Percentiles rank a stretch among this genome's conserved stretches.
phyloP scores from a whole-genome alignment of 2,797 vertebrate species.

The Myotis vivesi region DNA sequence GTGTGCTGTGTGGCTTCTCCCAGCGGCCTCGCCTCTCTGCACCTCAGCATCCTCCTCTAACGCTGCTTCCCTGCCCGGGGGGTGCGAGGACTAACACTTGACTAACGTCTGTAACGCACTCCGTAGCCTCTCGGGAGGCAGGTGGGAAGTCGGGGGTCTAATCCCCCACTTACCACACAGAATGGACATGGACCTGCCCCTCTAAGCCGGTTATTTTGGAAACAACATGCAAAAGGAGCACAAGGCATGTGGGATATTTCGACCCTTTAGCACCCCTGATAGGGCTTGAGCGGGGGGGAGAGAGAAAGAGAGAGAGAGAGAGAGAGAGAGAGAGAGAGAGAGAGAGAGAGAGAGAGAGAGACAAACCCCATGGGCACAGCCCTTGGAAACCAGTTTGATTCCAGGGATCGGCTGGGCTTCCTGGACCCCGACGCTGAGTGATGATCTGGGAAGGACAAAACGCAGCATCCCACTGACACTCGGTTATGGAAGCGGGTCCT shows the following conservation, averaged over 20 bases:
- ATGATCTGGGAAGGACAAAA: background rate
- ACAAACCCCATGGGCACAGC: fast-evolving
- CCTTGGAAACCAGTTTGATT: background rate
- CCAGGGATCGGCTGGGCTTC: background rate
- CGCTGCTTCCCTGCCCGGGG: background rate
- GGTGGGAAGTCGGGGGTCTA: background rate
- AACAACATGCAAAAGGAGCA: background rate
- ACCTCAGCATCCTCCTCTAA: slow-evolving; percentile 22
- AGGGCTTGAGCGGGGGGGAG: background rate
- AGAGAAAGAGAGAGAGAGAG: too few species aligned
- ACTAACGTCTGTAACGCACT: slow-evolving; percentile 61
- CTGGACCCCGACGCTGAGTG: background rate
- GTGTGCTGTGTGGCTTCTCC: slow-evolving; percentile 1
- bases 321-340: too few species aligned
- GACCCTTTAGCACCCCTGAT: background rate
- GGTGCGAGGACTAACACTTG: slow-evolving; percentile 21
- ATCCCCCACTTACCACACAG: background rate
- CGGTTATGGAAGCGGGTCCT: fast-evolving
- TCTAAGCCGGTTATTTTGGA: fast-evolving
- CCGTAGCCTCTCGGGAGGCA: slow-evolving; percentile 22
- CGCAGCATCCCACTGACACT: fast-evolving
- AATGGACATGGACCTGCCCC: background rate
- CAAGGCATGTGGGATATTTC: background rate
- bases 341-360: too few species aligned
- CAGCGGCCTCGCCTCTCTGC: slow-evolving; percentile 54